Conservation (phyloP, 2,113 vertebrate genomes). For the Bubo scandiacus region DNA sequence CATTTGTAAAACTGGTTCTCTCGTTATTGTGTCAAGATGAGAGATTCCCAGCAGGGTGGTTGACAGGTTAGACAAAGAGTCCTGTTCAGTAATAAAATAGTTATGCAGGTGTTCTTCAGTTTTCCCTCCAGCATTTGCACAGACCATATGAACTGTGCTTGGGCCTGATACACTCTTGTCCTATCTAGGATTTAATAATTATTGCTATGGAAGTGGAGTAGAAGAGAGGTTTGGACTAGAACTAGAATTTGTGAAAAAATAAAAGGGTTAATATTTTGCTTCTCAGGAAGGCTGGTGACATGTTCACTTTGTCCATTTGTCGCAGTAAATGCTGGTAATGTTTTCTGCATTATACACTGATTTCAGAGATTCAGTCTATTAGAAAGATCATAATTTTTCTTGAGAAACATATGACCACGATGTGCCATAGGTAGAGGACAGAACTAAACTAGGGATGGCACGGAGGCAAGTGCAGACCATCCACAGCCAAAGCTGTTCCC, state of each 20-base stretch:
- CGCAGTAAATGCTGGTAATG: not conserved
- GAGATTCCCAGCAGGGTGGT: constrained; percentile 46
- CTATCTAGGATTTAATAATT: not conserved
- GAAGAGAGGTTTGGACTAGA: not conserved
- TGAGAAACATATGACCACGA: not conserved
- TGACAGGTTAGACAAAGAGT: constrained; percentile 72
- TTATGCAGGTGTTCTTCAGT: constrained; percentile 51
- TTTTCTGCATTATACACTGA: not conserved
- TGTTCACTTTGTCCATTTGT: not conserved
- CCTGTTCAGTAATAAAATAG: constrained; percentile 59
- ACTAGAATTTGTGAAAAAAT: not conserved
- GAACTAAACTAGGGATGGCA: not conserved
- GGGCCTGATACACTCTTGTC: not conserved
- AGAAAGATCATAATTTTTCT: not conserved
- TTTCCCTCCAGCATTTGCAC: constrained; percentile 68
- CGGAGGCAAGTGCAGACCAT: not conserved
- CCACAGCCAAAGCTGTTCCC: not conserved
- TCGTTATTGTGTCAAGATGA: constrained; percentile 65
- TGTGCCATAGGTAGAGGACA: not conserved
- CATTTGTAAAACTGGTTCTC: constrained; percentile 65
- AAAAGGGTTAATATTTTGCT: not conserved
- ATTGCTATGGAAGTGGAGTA: not conserved
- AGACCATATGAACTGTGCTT: not conserved
- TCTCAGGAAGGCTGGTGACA: not conserved
- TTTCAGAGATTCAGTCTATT: not conserved